Conservation (phyloP, 2,113 vertebrate genomes). For the Menidia beryllina region DNA sequence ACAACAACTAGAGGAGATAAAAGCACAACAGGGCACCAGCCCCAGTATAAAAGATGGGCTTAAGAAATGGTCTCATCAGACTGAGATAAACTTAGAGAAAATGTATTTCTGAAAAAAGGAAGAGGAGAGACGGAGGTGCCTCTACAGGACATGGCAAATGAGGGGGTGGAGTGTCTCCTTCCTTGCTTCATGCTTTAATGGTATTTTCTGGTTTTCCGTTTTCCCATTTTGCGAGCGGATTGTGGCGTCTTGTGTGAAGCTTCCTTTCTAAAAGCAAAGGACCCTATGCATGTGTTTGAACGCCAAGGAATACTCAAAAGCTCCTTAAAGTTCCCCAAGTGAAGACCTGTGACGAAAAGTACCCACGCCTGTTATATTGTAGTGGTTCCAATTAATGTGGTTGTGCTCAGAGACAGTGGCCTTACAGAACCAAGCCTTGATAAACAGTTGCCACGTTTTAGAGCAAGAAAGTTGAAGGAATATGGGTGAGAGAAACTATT, state of each 20-base stretch:
- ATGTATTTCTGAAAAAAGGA: not conserved
- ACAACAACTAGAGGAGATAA: constrained; percentile 34
- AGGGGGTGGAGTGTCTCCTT: constrained; percentile 28
- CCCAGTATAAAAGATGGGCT: constrained; percentile 12
- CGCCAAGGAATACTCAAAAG: constrained; percentile 37
- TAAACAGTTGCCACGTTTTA: constrained; percentile 39
- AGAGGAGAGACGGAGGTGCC: constrained; percentile 6
- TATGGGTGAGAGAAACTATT: constrained; percentile 38
- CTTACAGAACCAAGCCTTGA: constrained; percentile 25
- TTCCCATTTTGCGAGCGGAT: constrained; percentile 61
- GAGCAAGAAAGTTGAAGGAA: constrained; percentile 20
- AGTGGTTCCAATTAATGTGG: constrained; percentile 4
- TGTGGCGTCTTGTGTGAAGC: constrained; percentile 57
- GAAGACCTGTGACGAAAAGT: constrained; percentile 26
- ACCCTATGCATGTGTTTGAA: constrained; percentile 46
- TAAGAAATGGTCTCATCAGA: constrained; percentile 11
- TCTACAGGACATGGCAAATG: constrained; percentile 31
- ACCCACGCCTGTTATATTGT: constrained; percentile 2
- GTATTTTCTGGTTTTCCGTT: constrained; percentile 68
- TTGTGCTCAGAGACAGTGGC: constrained; percentile 14
- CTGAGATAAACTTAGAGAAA: constrained; percentile 2
- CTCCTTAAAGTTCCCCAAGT: constrained; percentile 18
- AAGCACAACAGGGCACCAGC: constrained; percentile 11
- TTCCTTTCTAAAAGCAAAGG: constrained; percentile 52
- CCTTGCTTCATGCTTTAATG: constrained; percentile 52